Evolutionary conservation across 1,140 invertebrate species (phyloP), one percentile per base, ranked within the genome.

Genomic region (Cephus cinctus): DNA sequence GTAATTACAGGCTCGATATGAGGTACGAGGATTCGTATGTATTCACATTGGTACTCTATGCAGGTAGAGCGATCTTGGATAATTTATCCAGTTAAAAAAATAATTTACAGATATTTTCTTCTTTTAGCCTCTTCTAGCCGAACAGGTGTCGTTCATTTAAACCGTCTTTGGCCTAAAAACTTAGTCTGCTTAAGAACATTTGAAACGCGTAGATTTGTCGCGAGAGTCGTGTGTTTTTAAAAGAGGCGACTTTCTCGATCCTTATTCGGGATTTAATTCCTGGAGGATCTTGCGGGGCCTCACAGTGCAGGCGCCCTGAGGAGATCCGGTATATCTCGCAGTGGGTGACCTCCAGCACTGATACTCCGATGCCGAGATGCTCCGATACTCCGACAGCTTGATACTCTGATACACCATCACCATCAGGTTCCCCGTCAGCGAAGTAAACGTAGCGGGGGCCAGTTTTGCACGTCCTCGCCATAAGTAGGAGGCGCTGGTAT

Each of bases 301-400:
- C 15, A 44, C 46, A 38, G 50, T 53, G 53, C 52, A 51, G 60
- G 58, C 57, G 50, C 53, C 57, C 57, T 47, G 44, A 58, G 51
- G 57, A 54, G 60, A 59, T 55, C 36, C 38, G 56, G 50, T 59
- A 54, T 57, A 51, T 57, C 53, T 52, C 53, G 16, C 54, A 51
- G 53, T 58, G 42, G 56, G 54, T 47, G 46, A 47, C 53, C 38
- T 43, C 53, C 43, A 36, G 23, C 47, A 12, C 21, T n/a, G 30
- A n/a, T 43, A 20, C 32, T 35, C 50, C 39, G 41, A 48, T 47
- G 47, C 40, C 41, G 21, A 20, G 11, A 20, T 19, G n/a, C 30
- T 32, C 34, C 27, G 9, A 12, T 22, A 19, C n/a, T 22, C 9
- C 9, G 31, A 46, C 9, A 14, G 43, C 40, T 43, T 31, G 27